Percentiles rank a stretch among this genome's conserved stretches.
Conservation (phyloP, 2,113 vertebrate species). For the Stigmatopora nigra region DNA sequence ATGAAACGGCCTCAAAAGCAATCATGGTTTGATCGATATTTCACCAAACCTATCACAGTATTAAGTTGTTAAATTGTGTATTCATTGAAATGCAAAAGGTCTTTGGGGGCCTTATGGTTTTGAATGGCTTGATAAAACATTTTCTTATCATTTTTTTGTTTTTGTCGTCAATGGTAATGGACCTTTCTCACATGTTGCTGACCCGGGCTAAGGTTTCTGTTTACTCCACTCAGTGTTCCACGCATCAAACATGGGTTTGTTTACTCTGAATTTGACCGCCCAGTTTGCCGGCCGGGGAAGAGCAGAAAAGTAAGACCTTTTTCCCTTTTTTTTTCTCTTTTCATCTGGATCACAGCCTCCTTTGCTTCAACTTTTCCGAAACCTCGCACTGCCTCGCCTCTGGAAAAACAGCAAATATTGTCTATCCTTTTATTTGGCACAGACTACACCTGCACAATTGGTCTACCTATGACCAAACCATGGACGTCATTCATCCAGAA, state of each 20-base stretch:
- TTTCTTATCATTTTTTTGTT: no score
- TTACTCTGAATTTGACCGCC: slow-evolving; percentile 64
- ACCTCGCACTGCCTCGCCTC: slow-evolving; percentile 27
- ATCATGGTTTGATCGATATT: no score
- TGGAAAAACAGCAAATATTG: slow-evolving; percentile 12
- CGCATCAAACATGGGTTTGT: slow-evolving; percentile 66
- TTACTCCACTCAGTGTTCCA: slow-evolving; percentile 56
- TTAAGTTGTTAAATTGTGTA: no score
- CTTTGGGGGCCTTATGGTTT: no score
- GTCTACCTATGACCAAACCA: not conserved
- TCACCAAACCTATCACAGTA: no score
- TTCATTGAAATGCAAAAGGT: no score
- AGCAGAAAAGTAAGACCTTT: slow-evolving; percentile 30
- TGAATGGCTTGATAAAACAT: no score
- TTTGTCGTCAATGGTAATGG: no score
- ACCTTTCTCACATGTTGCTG: slow-evolving; percentile 39
- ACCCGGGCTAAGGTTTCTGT: slow-evolving; percentile 56
- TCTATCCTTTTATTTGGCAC: not conserved
- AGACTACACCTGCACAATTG: not conserved
- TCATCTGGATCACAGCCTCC: slow-evolving; percentile 54
- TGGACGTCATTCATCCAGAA: no score
- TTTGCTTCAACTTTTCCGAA: slow-evolving; percentile 17
- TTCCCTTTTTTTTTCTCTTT: slow-evolving; percentile 36
- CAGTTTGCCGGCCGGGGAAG: slow-evolving; percentile 44
- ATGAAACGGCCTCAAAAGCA: no score